A percentile compares a stretch with the other conserved stretches of the same genome.
Evolutionary conservation across 2,797 vertebrate genomes (phyloP).

Genomic region (Aselliscus stoliczkanus): DNA sequence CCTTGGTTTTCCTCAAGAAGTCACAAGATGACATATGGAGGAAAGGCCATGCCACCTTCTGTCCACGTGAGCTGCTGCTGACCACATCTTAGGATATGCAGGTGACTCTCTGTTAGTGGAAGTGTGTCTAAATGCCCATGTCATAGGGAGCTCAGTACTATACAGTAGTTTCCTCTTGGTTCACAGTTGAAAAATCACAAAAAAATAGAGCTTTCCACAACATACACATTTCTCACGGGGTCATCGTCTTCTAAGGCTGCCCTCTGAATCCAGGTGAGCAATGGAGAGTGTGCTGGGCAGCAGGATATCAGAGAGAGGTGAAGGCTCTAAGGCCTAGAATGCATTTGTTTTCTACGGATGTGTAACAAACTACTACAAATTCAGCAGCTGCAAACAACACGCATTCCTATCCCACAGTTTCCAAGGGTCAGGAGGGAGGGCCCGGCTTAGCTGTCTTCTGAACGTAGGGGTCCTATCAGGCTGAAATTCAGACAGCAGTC

Average conservation of each 20-base stretch:
- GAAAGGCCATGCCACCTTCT: not conserved
- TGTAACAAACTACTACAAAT: not conserved
- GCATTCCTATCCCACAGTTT: no score
- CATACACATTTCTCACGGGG: not conserved
- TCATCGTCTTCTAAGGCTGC: not conserved
- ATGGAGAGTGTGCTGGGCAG: not conserved
- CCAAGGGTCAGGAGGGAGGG: not conserved
- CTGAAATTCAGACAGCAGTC: not conserved
- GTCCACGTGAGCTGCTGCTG: not conserved
- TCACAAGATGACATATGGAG: not conserved
- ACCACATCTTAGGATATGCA: rapidly evolving
- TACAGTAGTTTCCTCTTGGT: not conserved
- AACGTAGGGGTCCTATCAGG: not conserved
- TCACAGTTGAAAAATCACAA: not conserved
- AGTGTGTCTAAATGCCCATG: no score
- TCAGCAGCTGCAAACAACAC: not conserved
- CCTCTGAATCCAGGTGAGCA: not conserved
- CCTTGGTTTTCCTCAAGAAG: not conserved
- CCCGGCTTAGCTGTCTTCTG: not conserved
- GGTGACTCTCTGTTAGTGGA: not conserved
- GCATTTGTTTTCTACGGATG: not conserved
- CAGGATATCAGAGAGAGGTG: not conserved
- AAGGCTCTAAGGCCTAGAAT: not conserved
- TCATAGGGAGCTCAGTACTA: rapidly evolving
- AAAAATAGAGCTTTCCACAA: not conserved